A percentile compares a stretch with the other conserved stretches of the same genome.
phyloP scores from a whole-genome alignment of 2,113 vertebrate genomes.

The Struthidea cinerea region DNA sequence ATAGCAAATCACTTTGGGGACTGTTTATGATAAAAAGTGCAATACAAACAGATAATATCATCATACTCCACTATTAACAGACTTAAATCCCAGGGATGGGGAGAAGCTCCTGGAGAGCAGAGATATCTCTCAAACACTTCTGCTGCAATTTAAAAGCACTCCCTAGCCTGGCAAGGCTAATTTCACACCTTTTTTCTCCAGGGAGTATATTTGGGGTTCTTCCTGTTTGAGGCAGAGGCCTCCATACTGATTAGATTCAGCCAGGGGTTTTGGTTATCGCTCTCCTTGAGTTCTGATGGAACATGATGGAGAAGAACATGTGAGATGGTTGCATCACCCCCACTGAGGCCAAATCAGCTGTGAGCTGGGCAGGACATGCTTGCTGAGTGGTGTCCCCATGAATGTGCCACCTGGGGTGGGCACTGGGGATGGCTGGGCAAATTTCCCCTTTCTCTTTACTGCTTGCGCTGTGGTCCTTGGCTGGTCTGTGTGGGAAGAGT shows the following conservation, averaged over 20 bases:
- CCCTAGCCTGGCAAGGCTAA: background rate
- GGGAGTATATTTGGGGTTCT: background rate
- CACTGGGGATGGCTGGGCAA: constrained; percentile 29
- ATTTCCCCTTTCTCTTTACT: constrained; percentile 55
- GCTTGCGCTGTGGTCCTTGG: background rate
- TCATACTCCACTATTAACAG: constrained; percentile 33
- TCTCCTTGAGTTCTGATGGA: background rate
- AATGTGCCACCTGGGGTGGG: background rate
- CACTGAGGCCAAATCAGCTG: background rate
- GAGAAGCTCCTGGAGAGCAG: constrained; percentile 24
- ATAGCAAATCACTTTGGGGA: constrained; percentile 14
- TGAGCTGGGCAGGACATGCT: background rate
- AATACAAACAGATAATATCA: constrained; percentile 49
- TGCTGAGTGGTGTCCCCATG: background rate
- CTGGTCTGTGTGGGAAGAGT: background rate
- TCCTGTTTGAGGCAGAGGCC: background rate
- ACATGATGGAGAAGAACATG: background rate
- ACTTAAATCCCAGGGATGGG: constrained; percentile 32
- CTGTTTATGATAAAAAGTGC: constrained; percentile 19
- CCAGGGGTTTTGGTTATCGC: background rate
- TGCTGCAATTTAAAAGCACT: constrained; percentile 37
- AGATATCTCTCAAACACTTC: constrained; percentile 34
- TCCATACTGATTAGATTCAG: background rate
- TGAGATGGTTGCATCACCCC: background rate
- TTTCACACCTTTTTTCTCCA: background rate